Base-by-base conservation (phyloP, 2,113 vertebrate species). In the Gymnocephalus cernua region DNA sequence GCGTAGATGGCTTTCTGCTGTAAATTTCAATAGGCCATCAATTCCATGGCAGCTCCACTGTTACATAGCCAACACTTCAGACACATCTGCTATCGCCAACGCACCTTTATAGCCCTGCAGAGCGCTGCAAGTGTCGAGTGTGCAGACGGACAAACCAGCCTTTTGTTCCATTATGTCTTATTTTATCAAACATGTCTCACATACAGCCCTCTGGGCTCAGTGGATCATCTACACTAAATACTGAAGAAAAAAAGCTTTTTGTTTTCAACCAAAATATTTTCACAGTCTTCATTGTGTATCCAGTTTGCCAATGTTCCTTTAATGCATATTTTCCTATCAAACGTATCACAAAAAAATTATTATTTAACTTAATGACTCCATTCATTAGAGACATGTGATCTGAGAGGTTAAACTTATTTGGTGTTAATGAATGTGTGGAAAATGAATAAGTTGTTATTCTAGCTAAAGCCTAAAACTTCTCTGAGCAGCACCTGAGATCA, bases 11-110 rank as follows among this genome's bases (percentile, higher is more conserved):
- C 56, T 63, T 32, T 62, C 53, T 73, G n/a, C 47, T 67, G 54
- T 79, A 61, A 71, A 74, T 86, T 89, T 83, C 61, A 81, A 74
- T 61, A 47, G 35, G 59, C 48, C 80, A 63, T 80, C 69, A 76
- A 58, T 72, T 79, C 8, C 44, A 3, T 53, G 70, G 45, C 74
- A 80, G 56, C 38, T 71, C 21, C n/a, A 38, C 56, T 48, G 56
- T 57, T 56, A 47, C 18, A 50, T 72, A 54, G 59, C 77, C 50
- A 77, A 23, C 71, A 41, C 32, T 44, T 81, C 35, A 68, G 54
- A 76, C 74, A 58, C 59, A 61, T 58, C 70, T 71, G 41, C 66
- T 18, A 32, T 47, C 35, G 1, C 44, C 18, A 58, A 6, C 61
- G 62, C 64, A 80, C 71, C 45, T 77, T 70, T 47, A 56, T 21